Evolutionary conservation across 2,888 invertebrate species (phyloP), one percentile per base, ranked within the genome.

Genomic region (Drosophila conformis): DNA sequence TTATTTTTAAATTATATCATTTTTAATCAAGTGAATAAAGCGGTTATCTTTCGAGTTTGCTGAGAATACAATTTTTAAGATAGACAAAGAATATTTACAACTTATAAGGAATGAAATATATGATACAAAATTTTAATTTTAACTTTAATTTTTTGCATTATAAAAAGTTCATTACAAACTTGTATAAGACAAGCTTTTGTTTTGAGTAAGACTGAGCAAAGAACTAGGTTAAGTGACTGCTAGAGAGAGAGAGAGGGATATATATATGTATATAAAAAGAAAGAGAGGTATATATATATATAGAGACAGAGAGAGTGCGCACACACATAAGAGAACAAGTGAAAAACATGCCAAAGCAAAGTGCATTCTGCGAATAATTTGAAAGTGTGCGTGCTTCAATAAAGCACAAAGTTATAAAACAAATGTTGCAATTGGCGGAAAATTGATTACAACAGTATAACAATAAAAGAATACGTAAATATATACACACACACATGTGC

Each of bases 381-480:
- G 51, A 53, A 36, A 60, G 67, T 73, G 46, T 73, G 63, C 21
- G 48, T 59, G 67, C 58, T 46, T 54, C 31, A 77, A 42, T 65
- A 38, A 38, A 38, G 13, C 18, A 31, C 18, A 40, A 53, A 49
- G 36, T 64, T 72, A 53, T 62, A 69, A 60, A 63, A 78, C 53
- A 82, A 86, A 76, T 53, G 72, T 73, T 70, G 78, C 62, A 57
- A 80, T 73, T 70, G 56, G 60, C 62, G 42, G 31, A 54, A 68
- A 69, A 69, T 73, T 60, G 25, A 69, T 76, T 79, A 49, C 49
- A n/a, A 29, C 35, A n/a, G 11, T 46, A 11, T 13, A 36, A 10
- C 13, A 18, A 25, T 11, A 15, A 36, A 7, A 29, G 48, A n/a
- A 64, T 36, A 33, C 36, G 40, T 27, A 35, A 27, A n/a, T 18